Base-by-base conservation (phyloP, 2,113 vertebrate species). In the Pterocles orientalis region DNA sequence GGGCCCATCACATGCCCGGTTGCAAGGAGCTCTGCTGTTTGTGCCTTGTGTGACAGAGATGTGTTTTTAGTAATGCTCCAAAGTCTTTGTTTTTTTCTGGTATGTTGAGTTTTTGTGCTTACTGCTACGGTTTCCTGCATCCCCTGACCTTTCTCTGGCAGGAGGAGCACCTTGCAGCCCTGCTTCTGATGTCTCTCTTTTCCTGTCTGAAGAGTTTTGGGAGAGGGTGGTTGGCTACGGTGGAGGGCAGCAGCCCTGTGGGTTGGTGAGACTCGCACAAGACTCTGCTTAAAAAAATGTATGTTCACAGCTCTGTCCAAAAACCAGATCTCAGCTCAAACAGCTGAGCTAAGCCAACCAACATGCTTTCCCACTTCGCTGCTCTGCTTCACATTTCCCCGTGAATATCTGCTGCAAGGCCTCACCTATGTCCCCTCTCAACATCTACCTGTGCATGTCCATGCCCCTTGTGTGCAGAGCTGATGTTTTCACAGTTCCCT, bases 401-500 rank as follows among this genome's bases (percentile, higher is more conserved):
- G 1, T 19, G 10, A 54, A 45, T 79, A 28, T 39, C 65, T 87
- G 31, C 54, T 89, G 73, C 64, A 89, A 94, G 51, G 70, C 50
- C 21, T 90, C 51, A 12, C 1, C 6, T 65, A 4, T 18, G 12
- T 83, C 51, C 65, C 33, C 7, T 68, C 69, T 88, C n/a, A 5
- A 1, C 0, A 0, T 10, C 13, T 31, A 21, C n/a, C 18, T 53
- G 18, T 53, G 6, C 45, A 45, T 6, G 8, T 53, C 65, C 15
- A 4, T 34, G 41, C 31, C 72, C n/a, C 29, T 47, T 0, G 2
- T 57, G 2, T 80, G 45, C 79, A 61, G 79, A 86, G 25, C 56
- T 66, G 72, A 14, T 43, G 9, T 50, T 93, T 41, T 79, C 26
- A 20, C 36, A 5, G 4, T 29, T 57, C 28, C 10, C 15, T 86